Evolutionary conservation across 2,888 invertebrate species (phyloP), one percentile per base, ranked within the genome.

Genomic region (Latrodectus hesperus): DNA sequence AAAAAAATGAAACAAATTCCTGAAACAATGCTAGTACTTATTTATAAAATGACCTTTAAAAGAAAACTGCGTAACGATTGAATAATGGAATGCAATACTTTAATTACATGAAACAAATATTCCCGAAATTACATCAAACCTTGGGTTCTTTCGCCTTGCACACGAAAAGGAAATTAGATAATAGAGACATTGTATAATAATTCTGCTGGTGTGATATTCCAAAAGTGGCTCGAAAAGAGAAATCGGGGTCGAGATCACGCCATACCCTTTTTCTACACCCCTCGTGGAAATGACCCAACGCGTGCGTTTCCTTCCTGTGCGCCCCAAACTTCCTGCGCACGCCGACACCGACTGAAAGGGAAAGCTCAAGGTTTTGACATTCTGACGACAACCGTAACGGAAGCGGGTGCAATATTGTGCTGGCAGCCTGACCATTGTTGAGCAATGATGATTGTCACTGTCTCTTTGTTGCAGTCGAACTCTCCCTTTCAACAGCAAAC

Each of bases 331-430:
- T 81, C 81, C 77, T 81, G 76, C 70, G 22, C 49, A 51, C 55
- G 70, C 64, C 52, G 53, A 74, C 53, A 52, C n/a, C 6, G 10
- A 22, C 51, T 8, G 52, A 83, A 75, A 78, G 84, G 22, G 81
- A 87, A 80, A 75, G 85, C 86, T 77, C 86, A 81, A 87, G 86
- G 86, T 81, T 87, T 77, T 87, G 86, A 81, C 86, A 86, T 80
- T 80, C 85, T 76, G 22, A 14, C 76, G 68, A 26, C 60, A 71
- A 80, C 75, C 71, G 85, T 70, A 77, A 75, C 86, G 76, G 86
- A 76, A 87, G 67, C 76, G 81, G 60, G 70, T 80, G 80, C 79
- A 79, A 78, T 78, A 78, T 73, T 73, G 77, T 79, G 49, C 22
- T 75, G 79, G 79, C 65, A 74, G 85, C 85, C 85, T 80, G 55